These are phyloP conservation scores for Drosophila neotestacea DNA, from an alignment of 2,888 invertebrate genomes.

Conservation along the genomic window DNA sequence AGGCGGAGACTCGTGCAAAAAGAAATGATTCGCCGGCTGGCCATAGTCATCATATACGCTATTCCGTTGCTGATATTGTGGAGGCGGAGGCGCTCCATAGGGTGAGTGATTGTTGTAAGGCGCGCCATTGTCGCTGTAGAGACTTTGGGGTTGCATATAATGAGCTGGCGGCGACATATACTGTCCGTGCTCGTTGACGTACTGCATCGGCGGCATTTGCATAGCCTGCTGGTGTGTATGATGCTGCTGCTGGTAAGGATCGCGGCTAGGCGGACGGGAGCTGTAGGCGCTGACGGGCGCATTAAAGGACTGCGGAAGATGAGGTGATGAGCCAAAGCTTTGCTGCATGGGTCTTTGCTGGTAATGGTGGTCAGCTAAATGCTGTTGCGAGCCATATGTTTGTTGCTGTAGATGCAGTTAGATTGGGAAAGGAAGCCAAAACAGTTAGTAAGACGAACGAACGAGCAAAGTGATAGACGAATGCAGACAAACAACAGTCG, in stretches of 20 bases:
- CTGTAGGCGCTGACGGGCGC: constrained; percentile 80
- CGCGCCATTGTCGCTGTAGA: constrained; percentile 85
- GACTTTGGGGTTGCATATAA: constrained; percentile 76
- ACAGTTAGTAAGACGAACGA: constrained; percentile 19
- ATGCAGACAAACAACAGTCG: constrained; percentile 23
- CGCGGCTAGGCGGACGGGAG: constrained; percentile 85
- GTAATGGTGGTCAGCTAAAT: constrained; percentile 86
- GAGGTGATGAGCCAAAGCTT: constrained; percentile 85
- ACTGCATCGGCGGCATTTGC: constrained; percentile 83
- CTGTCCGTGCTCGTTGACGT: constrained; percentile 84
- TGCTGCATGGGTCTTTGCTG: constrained; percentile 82
- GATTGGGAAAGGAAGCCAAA: constrained; percentile 21
- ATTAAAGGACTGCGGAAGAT: constrained; percentile 84
- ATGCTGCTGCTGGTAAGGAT: constrained; percentile 81
- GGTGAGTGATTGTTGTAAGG: constrained; percentile 78
- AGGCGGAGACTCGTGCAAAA: constrained; percentile 89
- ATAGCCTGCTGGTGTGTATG: constrained; percentile 67
- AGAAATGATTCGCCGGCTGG: constrained; percentile 88
- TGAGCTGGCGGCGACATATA: constrained; percentile 83
- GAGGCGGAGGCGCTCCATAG: constrained; percentile 83
- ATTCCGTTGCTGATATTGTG: constrained; percentile 82
- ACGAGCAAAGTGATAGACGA: constrained; percentile 3
- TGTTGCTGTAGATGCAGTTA: constrained; percentile 83
- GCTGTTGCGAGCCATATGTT: constrained; percentile 87
- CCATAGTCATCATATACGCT: constrained; percentile 87